Evolutionary conservation across 2,797 vertebrate genomes (phyloP), one percentile per base, ranked within the genome.

Genomic region (Neostethus bicornis): DNA sequence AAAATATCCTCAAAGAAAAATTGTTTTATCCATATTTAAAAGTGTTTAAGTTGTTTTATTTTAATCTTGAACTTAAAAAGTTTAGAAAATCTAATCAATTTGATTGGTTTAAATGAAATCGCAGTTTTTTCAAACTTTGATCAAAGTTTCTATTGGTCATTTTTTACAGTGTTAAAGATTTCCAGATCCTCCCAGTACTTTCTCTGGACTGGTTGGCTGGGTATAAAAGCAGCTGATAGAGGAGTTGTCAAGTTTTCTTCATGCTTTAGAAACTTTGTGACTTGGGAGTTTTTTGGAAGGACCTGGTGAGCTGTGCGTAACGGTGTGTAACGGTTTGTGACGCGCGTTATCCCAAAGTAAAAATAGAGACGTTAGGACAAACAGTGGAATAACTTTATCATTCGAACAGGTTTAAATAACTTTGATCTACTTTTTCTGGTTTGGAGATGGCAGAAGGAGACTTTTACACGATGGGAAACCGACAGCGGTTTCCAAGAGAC

Each of bases 401-500:
- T 4, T 31, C 20, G 9, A 9, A 6, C 2, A 17, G 10, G 10
- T 1, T 26, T 7, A 13, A 13, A 5, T 13, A 31, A 7, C 2
- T 19, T 3, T 3, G 7, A 8, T 12, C 43, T 24, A 17, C 23
- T 51, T 53, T 43, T 64, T 46, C 11, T 53, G 8, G 37, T 55
- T 31, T 56, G 65, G 77, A 61, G 53, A 93, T 93, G 92, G 91
- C 91, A 48, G 91, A 93, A 43, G 91, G 91, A 77, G 91, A 92
- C 54, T 93, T 90, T 71, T 92, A 92, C 80, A 82, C 92, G 0
- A 64, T 90, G n/a, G 88, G 94, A n/a, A 92, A 46, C 85, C 88
- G 96, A 28, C 93, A 95, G 84, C 85, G 94, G 75, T 88, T 91
- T 62, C 65, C 92, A 26, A 85, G 94, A 47, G 96, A 99, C 81